phyloP scores from a whole-genome alignment of 2,113 vertebrate species.

The Macquaria ambigua region DNA sequence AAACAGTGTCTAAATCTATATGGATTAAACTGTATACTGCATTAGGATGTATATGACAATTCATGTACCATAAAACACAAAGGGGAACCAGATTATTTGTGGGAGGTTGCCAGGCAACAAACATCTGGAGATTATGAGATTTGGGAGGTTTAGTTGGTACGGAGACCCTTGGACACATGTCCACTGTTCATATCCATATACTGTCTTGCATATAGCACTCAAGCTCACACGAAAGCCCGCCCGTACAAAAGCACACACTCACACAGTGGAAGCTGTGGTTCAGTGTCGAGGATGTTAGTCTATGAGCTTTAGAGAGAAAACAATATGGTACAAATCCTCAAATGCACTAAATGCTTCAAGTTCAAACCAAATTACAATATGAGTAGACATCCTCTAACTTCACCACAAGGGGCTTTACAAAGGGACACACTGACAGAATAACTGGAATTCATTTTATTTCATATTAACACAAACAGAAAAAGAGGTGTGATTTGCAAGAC shows the following conservation, averaged over 20 bases:
- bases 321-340: constrained; percentile 3
- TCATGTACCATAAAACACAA: constrained; percentile 4
- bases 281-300: not conserved
- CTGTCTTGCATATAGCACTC: not conserved
- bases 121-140: constrained; percentile 72
- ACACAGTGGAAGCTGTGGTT: not conserved
- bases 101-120: constrained; percentile 41
- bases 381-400: not conserved
- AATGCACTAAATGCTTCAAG: too few relatives aligned
- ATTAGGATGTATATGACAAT: constrained; percentile 5
- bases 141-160: constrained; percentile 8
- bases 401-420: not conserved
- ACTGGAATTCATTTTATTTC: not conserved
- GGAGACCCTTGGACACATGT: too few relatives aligned
- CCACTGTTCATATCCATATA: not conserved
- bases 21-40: constrained; percentile 36
- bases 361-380: not conserved
- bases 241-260: not conserved
- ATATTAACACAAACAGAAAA: not conserved
- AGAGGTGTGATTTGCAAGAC: not conserved
- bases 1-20: constrained; percentile 13
- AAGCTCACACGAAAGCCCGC: not conserved
- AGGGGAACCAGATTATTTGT: constrained; percentile 51
- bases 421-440: not conserved
- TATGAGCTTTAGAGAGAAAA: constrained; percentile 20